Evolutionary conservation across 2,113 vertebrate genomes (phyloP).

Genomic region (Psammodynastes pulverulentus): DNA sequence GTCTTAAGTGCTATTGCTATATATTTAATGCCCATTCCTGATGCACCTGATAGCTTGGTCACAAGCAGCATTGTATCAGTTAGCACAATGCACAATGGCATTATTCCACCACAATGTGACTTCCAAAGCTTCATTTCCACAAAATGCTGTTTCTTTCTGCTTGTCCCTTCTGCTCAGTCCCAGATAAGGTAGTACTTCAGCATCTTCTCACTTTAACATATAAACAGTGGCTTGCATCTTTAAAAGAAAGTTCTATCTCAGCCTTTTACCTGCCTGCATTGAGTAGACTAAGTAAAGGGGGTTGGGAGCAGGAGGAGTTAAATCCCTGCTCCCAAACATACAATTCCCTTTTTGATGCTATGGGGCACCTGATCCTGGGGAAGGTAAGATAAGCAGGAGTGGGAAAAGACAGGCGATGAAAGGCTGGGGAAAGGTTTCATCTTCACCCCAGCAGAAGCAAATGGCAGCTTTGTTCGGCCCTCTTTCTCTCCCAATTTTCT

Average conservation of each 20-base stretch:
- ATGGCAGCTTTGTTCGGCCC: not conserved
- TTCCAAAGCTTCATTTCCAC: not conserved
- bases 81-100: not conserved
- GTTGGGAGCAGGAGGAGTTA: not conserved
- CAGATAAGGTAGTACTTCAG: not conserved
- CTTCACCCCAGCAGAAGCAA: not conserved
- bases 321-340: not conserved
- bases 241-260: not conserved
- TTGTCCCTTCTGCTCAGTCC: not conserved
- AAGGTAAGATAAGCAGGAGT: constrained; percentile 11
- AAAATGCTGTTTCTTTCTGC: not conserved
- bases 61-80: not conserved
- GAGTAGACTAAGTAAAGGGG: not conserved
- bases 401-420: not conserved
- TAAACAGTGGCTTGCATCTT: not conserved
- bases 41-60: not conserved
- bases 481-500: not conserved
- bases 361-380: not conserved
- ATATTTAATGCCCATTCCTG: not conserved
- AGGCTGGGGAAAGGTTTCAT: not conserved
- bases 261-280: not conserved
- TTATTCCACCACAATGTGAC: not conserved
- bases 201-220: not conserved
- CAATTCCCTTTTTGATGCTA: not conserved
- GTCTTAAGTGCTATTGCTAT: too few relatives aligned